Base-by-base conservation (phyloP, 2,113 vertebrate species). In the Verasper variegatus region DNA sequence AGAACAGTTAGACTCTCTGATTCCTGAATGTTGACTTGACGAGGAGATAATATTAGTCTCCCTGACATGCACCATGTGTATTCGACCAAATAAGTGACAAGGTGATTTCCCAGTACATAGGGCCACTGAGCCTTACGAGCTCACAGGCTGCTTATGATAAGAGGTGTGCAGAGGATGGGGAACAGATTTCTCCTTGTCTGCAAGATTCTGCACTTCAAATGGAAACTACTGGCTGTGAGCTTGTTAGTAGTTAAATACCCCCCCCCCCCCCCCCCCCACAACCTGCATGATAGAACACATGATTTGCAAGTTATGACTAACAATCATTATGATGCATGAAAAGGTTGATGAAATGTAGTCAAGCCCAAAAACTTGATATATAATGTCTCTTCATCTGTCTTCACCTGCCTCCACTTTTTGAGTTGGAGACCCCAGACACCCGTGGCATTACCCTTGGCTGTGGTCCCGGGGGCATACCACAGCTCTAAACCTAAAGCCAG, bases 81-180 rank as follows among this genome's bases (percentile, higher is more conserved):
- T 20, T 13, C 57, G 49, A 76, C 26, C 40, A 51, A 68, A 78
- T 51, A 61, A 23, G 63, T 78, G 84, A 74, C 64, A 17, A 21
- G 51, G 51, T 54, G 51, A 54, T 54, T 54, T 54, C 20, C 18
- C 51, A 54, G 51, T n/a, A 9, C 51, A n/a, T n/a, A 11, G 51
- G 49, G 65, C 63, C 26, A 60, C 42, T 61, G 72, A 74, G 81
- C 63, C 66, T 64, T 55, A 72, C n/a, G 51, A 85, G 72, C 70
- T 84, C 82, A 57, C 68, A 8, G 45, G 58, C 66, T 80, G 82
- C 80, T 85, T 76, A 45, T 77, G 89, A 93, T 92, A 92, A 92
- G 90, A 91, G 82, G 88, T 89, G 90, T 88, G 40, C 72, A 86
- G 71, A 75, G 57, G 86, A 91, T 24, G 56, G 57, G 73, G 83